phyloP scores from a whole-genome alignment of 2,113 vertebrate genomes.

The Corythoichthys intestinalis region DNA sequence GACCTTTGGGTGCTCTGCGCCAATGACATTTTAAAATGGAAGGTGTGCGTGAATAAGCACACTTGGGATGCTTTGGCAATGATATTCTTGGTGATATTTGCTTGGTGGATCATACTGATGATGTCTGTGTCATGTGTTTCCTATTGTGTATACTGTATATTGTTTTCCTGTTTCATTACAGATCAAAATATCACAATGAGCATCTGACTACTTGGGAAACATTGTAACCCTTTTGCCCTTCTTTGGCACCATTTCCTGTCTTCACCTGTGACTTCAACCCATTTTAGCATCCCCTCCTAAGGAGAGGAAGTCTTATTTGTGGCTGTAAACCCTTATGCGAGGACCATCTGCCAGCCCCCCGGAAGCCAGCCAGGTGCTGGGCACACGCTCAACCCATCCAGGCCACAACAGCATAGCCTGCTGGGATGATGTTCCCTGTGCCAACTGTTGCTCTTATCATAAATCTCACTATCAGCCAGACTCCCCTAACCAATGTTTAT shows the following conservation, averaged over 20 bases:
- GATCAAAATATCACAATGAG: conserved; percentile 40
- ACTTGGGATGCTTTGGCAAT: conserved; percentile 50
- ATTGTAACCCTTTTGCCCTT: conserved; percentile 26
- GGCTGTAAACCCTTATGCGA: conserved; percentile 39
- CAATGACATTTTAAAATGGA: conserved; percentile 64
- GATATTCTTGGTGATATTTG: conserved; percentile 40
- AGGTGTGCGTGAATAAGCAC: conserved; percentile 48
- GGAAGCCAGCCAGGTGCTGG: conserved; percentile 62
- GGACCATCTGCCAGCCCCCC: conserved; percentile 70
- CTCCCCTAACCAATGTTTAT: conserved; percentile 18
- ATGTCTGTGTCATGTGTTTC: not conserved
- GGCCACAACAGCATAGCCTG: conserved; percentile 65
- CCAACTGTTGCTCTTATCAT: conserved; percentile 63
- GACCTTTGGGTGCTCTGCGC: conserved; percentile 67
- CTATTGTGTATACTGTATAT: not conserved
- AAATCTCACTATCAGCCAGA: conserved; percentile 19
- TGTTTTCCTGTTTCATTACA: conserved; percentile 17
- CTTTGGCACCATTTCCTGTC: not conserved
- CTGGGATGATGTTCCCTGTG: conserved; percentile 42
- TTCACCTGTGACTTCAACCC: conserved; percentile 28
- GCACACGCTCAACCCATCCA: conserved; percentile 56
- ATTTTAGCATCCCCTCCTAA: conserved; percentile 27
- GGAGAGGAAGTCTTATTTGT: conserved; percentile 36
- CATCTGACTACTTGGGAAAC: conserved; percentile 52
- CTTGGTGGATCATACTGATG: conserved; percentile 16